Percentiles rank a stretch among this genome's conserved stretches.
These are phyloP conservation scores for Sebastes elongatus DNA, from an alignment of 2,797 vertebrate species.

Conservation along the genomic window DNA sequence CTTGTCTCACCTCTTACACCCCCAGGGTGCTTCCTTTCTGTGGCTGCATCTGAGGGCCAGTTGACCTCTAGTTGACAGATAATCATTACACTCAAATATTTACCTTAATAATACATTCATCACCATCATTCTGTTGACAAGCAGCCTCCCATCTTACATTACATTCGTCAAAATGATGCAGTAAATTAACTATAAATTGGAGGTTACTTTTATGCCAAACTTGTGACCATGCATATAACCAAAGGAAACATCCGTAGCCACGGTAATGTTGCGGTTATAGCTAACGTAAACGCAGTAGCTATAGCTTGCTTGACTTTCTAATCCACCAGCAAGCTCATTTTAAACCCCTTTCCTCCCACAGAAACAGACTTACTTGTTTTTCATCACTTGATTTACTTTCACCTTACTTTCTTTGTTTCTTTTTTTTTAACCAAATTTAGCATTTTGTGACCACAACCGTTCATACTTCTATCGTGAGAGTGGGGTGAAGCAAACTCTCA, in stretches of 20 bases:
- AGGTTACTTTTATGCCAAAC: neutral
- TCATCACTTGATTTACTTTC: neutral
- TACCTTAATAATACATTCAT: neutral
- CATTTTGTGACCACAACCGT: neutral
- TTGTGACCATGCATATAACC: neutral
- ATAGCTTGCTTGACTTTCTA: neutral
- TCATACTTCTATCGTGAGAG: neutral
- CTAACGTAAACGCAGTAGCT: neutral
- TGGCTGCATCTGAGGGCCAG: neutral
- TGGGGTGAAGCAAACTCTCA: neutral
- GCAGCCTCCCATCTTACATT: neutral
- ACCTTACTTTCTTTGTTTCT: neutral
- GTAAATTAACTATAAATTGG: neutral
- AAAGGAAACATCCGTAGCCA: neutral
- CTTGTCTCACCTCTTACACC: neutral
- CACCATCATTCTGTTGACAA: neutral
- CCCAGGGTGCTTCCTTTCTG: neutral
- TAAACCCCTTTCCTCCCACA: neutral
- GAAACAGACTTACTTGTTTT: neutral
- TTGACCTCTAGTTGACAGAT: neutral
- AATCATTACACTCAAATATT: neutral
- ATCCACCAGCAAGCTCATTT: neutral
- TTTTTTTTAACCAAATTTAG: neutral
- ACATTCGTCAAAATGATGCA: neutral
- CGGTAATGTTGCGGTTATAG: neutral